phyloP scores from a whole-genome alignment of 1,140 invertebrate genomes.

The Condylostylus longicornis region DNA sequence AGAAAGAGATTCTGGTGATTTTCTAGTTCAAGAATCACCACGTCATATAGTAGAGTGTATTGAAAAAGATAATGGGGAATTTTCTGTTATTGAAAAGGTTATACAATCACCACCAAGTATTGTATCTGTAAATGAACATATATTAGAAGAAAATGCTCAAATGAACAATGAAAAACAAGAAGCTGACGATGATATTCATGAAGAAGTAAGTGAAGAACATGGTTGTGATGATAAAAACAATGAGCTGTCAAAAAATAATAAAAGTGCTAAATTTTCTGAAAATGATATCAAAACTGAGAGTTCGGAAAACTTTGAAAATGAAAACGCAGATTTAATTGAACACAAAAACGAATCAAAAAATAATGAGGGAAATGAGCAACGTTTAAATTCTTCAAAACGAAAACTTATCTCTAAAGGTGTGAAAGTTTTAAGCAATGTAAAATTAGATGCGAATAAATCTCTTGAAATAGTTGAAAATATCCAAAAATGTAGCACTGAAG shows the following conservation, averaged over 20 bases:
- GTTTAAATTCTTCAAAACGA: too few species aligned
- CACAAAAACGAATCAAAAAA: not conserved
- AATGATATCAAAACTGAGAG: slow-evolving; percentile 12
- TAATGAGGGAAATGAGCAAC: slow-evolving; percentile 14
- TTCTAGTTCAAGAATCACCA: slow-evolving; percentile 30
- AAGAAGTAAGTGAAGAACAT: slow-evolving; percentile 1
- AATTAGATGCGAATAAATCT: not conserved
- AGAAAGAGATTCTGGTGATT: slow-evolving; percentile 28
- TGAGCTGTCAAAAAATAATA: not conserved
- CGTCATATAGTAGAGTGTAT: slow-evolving; percentile 30
- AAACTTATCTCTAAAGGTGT: not conserved
- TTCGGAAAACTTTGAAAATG: too few species aligned
- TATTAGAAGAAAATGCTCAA: slow-evolving; percentile 9
- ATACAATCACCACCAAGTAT: slow-evolving; percentile 30
- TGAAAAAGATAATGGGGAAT: slow-evolving; percentile 28
- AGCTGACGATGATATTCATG: slow-evolving; percentile 17
- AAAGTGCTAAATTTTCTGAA: slow-evolving; percentile 19
- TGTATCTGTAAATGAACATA: too few species aligned
- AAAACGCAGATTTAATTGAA: slow-evolving; percentile 5
- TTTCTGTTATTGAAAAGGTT: slow-evolving; percentile 29
- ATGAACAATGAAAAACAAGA: slow-evolving; percentile 28
- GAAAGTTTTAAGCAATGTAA: slow-evolving; percentile 3
- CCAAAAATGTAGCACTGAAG: not conserved
- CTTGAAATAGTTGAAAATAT: not conserved
- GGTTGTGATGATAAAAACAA: slow-evolving; percentile 8